Evolutionary conservation across 2,888 invertebrate species (phyloP).

Genomic region (Clistopyga incitator): DNA sequence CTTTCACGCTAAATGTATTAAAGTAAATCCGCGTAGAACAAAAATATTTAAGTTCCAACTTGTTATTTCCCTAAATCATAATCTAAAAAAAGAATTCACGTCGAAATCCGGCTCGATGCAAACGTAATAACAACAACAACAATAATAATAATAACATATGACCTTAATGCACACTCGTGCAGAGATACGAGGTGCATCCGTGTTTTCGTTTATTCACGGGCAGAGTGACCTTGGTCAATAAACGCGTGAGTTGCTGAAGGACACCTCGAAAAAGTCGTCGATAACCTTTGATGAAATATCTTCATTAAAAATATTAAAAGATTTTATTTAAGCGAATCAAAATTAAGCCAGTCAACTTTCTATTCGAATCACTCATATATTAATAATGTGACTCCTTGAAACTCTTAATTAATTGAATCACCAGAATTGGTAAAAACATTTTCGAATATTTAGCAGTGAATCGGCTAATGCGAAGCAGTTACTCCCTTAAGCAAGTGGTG

Average conservation of each 20-base stretch:
- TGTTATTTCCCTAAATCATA: not conserved
- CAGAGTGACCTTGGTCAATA: constrained; percentile 1
- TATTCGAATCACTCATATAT: too few relatives aligned
- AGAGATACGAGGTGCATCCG: constrained; percentile 16
- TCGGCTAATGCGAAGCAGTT: too few relatives aligned
- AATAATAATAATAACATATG: constrained; percentile 1
- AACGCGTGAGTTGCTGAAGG: not conserved
- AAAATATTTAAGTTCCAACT: not conserved
- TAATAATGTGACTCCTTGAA: too few relatives aligned
- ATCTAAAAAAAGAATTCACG: not conserved
- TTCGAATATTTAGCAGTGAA: too few relatives aligned
- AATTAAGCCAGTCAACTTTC: too few relatives aligned
- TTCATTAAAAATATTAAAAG: not conserved
- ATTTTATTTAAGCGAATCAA: not conserved
- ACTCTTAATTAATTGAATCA: too few relatives aligned
- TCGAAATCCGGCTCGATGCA: not conserved
- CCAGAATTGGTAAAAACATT: too few relatives aligned
- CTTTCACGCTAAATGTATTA: too few relatives aligned
- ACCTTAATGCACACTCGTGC: not conserved
- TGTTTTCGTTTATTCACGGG: constrained; percentile 24
- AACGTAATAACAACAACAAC: not conserved
- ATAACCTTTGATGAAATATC: not conserved
- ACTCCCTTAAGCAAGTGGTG: not conserved
- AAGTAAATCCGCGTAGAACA: too few relatives aligned
- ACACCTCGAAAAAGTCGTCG: not conserved